Percentiles rank a stretch among this genome's conserved stretches.
Evolutionary conservation across 1,140 invertebrate genomes (phyloP).

Genomic region (Cydia splendana): DNA sequence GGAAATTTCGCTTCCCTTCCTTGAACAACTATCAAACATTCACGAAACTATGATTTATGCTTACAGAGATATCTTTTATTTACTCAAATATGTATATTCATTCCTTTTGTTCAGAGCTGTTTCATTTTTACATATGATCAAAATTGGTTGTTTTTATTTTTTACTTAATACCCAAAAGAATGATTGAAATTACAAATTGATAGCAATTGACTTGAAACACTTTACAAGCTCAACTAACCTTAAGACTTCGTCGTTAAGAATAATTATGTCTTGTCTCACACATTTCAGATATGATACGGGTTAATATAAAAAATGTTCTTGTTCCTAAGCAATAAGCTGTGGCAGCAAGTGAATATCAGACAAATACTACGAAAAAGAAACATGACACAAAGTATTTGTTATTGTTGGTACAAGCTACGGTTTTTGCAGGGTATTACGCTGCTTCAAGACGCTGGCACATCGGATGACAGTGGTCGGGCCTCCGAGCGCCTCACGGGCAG

Average conservation of each 20-base stretch:
- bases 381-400: conserved; percentile 7
- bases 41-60: conserved; percentile 30
- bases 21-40: conserved; percentile 21
- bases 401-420: conserved; percentile 24
- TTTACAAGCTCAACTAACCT: neutral
- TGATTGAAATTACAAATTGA: neutral
- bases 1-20: conserved; percentile 33
- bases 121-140: neutral
- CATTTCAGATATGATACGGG: neutral
- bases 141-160: neutral
- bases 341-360: neutral
- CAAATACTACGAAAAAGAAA: conserved; percentile 9
- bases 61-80: conserved; percentile 18
- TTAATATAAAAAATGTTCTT: neutral
- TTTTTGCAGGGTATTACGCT: conserved; percentile 82
- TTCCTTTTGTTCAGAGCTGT: neutral
- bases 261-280: neutral
- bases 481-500: conserved; percentile 87
- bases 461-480: conserved; percentile 88
- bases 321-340: neutral
- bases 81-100: conserved; percentile 10
- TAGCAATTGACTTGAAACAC: neutral
- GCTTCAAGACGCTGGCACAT: conserved; percentile 86
- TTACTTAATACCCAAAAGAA: neutral
- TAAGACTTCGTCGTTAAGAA: neutral